phyloP scores from a whole-genome alignment of 2,797 vertebrate genomes.

The Bucorvus abyssinicus region DNA sequence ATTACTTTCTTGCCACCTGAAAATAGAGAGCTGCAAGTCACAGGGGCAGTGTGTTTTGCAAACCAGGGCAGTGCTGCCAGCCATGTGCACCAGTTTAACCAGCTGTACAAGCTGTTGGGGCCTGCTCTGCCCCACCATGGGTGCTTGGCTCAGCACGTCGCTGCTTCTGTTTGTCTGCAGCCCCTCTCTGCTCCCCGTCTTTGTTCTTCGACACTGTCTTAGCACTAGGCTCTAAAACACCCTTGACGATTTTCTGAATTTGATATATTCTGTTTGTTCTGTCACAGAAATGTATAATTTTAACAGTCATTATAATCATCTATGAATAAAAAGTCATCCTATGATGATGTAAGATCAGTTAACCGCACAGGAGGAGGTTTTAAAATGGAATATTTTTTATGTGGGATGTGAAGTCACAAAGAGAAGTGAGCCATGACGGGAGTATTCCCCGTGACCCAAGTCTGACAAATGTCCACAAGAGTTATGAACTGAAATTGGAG shows the following conservation, averaged over 20 bases:
- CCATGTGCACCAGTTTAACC: background rate
- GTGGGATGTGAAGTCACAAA: background rate
- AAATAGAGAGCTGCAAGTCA: background rate
- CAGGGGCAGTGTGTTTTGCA: background rate
- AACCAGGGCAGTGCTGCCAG: background rate
- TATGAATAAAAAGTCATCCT: background rate
- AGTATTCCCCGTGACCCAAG: constrained; percentile 9
- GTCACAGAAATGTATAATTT: background rate
- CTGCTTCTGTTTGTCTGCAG: background rate
- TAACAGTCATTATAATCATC: background rate
- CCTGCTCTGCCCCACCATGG: background rate
- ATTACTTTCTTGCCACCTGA: background rate
- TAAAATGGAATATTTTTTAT: background rate
- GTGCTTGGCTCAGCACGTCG: background rate
- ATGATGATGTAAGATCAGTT: background rate
- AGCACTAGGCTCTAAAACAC: background rate
- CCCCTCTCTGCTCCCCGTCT: background rate
- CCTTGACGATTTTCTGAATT: background rate
- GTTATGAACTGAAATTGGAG: constrained; percentile 15
- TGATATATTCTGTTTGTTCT: background rate
- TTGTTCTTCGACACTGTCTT: background rate
- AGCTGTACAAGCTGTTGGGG: background rate
- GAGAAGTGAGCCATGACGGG: background rate
- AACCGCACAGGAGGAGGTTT: background rate
- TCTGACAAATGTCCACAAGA: constrained; percentile 16